Base-by-base conservation (phyloP, 2,888 invertebrate genomes). In the Lacanobia wlatinum region DNA sequence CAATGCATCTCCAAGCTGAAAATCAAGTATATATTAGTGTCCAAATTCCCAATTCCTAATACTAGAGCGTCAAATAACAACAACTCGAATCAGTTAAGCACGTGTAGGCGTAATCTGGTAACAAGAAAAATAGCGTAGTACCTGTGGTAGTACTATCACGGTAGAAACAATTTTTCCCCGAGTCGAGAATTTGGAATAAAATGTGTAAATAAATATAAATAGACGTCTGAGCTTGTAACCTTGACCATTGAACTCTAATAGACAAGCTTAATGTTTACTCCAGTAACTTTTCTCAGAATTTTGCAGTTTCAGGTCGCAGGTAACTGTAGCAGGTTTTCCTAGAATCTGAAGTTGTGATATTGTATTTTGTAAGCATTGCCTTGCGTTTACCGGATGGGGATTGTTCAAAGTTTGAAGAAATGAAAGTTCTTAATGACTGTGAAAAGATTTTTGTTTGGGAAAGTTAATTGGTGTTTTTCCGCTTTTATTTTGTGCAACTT, bases 201-300 rank as follows among this genome's bases (percentile, higher is more conserved):
- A 52, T 38, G 21, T 61, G 60, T 60, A 76, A 58, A 61, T 76
- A 76, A 59, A 34, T 34, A 34, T 34, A 75, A 70, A 75, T 70
- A 58, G n/a, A 38, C 40, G 28, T 55, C 46, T 10, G 43, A 46
- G 50, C 34, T 76, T 48, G 78, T 76, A 64, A 72, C 76, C 78
- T 76, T 78, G 78, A 64, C 40, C 72, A 21, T 21, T 53, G 56
- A 77, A 58, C 67, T 74, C 34, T 43, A 21, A 40, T 48, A 23
- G 34, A 46, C 16, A 58, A 73, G 28, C 53, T 38, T 61, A 62
- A 72, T 63, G 21, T 73, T 63, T n/a, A 43, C 18, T 28, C 18
- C 14, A 38, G 16, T 8, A 38, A 67, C 6, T 74, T 67, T 74
- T 52, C 66, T 38, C 34, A n/a, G 74, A 73, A 65, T 16, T 73